Base-by-base conservation (phyloP, 2,113 vertebrate genomes). In the Taurulus bubalis region DNA sequence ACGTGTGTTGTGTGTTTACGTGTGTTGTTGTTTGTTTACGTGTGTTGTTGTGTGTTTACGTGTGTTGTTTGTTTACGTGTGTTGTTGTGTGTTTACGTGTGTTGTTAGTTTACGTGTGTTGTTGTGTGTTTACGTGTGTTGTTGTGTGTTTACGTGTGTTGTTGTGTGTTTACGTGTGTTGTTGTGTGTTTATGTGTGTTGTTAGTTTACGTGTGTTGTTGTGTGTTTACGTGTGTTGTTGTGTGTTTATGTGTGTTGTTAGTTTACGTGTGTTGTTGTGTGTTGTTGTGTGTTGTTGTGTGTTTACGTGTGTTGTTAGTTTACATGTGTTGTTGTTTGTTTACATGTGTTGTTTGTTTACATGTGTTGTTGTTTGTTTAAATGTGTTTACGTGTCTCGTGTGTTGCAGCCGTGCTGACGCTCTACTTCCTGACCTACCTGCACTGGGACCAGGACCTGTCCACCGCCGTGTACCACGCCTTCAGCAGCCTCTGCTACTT, bases 401-500 rank as follows among this genome's bases (percentile, higher is more conserved):
- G 12, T 64, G 55, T 14, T 1, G 20, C 75, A 99, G 98, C 98
- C 79, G 94, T 99, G 86, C 90, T 99, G 91, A 98, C 97, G 0
- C 91, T 99, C 0, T 99, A 99, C 88, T 99, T 99, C 90, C 89
- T 98, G 77, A 94, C 93, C 80, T 99, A 97, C 91, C 95, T 99
- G 55, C 92, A 96, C 30, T 99, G 98, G 98, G 94, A 96, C 91
- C 95, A 97, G 81, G 92, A 99, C 79, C 95, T 96, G 2, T 97
- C 98, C 88, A 99, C 98, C 0, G 96, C 97, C 2, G 80, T 99
- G 51, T 99, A 99, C 91, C 98, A 99, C 15, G 97, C 98, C 85
- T 99, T 99, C 93, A 95, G 94, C 0, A 93, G 98, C 0, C 95
- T 99, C 26, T 99, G 97, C 91, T 99, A 99, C 90, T 99, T 99